phyloP scores from a whole-genome alignment of 2,888 invertebrate genomes.

The Rhorus exstirpatorius region DNA sequence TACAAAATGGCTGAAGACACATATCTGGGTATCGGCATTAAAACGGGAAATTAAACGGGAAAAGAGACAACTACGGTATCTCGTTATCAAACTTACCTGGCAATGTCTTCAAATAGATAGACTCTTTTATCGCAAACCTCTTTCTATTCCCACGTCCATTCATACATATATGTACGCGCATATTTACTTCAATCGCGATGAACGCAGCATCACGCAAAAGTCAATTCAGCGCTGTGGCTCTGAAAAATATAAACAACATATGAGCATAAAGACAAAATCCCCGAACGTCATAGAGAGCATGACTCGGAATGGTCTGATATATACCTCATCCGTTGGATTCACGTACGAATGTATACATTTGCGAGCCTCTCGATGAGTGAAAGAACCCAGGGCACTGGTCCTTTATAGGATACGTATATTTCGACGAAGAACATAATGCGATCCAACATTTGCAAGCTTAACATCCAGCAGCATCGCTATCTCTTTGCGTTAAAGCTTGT shows the following conservation, averaged over 20 bases:
- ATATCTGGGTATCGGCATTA: background rate
- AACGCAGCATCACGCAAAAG: background rate
- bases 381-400: constrained; percentile 8
- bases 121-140: background rate
- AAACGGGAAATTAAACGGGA: background rate
- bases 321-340: constrained; percentile 4
- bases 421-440: constrained; percentile 22
- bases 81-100: background rate
- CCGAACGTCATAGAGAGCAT: constrained; percentile 6
- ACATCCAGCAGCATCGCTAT: constrained; percentile 5
- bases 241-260: constrained; percentile 17
- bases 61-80: background rate
- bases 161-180: background rate
- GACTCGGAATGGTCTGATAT: constrained; percentile 12
- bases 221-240: constrained; percentile 2
- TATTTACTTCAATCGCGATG: background rate
- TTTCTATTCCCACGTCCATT: background rate
- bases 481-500: constrained; percentile 20
- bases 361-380: constrained; percentile 33
- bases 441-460: background rate
- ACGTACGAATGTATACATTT: constrained; percentile 46
- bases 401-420: constrained; percentile 17
- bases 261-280: background rate
- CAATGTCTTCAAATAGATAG: background rate
- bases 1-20: background rate